phyloP scores from a whole-genome alignment of 2,797 vertebrate genomes.

The Hylomyscus alleni region DNA sequence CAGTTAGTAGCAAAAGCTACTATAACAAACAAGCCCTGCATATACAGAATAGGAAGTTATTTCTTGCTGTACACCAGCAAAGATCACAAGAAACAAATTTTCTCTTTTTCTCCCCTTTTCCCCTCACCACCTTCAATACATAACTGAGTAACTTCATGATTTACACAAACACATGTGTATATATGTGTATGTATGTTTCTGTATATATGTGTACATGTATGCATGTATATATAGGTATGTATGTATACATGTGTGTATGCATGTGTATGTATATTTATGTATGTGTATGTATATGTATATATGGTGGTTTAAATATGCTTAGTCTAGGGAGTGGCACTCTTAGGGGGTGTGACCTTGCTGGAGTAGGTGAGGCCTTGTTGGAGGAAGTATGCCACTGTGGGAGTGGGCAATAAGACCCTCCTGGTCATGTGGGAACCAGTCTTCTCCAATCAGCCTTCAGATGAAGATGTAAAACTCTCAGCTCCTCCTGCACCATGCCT shows the following conservation, averaged over 20 bases:
- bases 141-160: background rate
- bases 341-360: background rate
- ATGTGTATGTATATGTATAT: accelerated
- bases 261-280: background rate
- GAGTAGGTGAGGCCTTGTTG: background rate
- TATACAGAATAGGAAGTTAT: background rate
- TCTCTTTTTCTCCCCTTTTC: background rate
- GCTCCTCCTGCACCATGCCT: background rate
- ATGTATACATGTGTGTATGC: background rate
- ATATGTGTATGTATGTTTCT: too few relatives aligned
- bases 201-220: too few relatives aligned
- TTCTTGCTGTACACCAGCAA: background rate
- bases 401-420: background rate
- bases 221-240: background rate
- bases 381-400: background rate
- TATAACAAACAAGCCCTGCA: background rate
- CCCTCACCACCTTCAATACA: background rate
- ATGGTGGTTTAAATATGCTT: background rate
- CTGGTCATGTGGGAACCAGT: background rate
- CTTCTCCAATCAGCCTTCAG: background rate
- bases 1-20: background rate
- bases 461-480: background rate
- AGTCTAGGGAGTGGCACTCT: background rate
- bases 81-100: background rate
- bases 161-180: background rate